Conservation (phyloP, 2,888 invertebrate species). For the Dasypogon diadema region DNA sequence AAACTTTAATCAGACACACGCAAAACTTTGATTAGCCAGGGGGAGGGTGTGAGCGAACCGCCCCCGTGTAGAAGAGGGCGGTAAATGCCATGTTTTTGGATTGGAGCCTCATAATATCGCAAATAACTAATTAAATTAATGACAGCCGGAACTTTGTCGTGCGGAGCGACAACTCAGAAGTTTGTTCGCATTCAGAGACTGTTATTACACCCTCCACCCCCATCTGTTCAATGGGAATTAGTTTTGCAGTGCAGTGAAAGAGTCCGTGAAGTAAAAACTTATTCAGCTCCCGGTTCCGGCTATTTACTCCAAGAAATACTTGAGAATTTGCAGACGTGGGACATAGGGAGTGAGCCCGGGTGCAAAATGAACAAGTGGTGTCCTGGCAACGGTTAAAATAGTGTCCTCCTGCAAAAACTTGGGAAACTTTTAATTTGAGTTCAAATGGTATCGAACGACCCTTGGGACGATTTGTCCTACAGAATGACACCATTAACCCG, state of each 20-base stretch:
- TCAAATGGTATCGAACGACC: slow-evolving; percentile 10
- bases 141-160: slow-evolving; percentile 17
- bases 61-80: too few relatives aligned
- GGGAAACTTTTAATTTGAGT: slow-evolving; percentile 23
- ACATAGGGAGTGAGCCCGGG: not conserved
- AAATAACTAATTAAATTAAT: slow-evolving; percentile 41
- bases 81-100: slow-evolving; percentile 5
- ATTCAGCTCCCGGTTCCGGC: slow-evolving; percentile 1
- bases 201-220: not conserved
- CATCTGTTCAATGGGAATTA: not conserved
- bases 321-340: not conserved
- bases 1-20: slow-evolving; percentile 34
- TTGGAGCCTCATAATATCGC: slow-evolving; percentile 16
- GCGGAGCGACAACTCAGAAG: not conserved
- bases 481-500: not conserved
- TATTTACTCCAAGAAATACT: not conserved
- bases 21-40: slow-evolving; percentile 20
- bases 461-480: not conserved
- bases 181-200: not conserved
- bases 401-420: slow-evolving; percentile 4
- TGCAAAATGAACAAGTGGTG: not conserved
- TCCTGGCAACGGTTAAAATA: slow-evolving; percentile 25
- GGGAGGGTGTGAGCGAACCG: not conserved
- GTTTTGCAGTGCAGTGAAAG: not conserved
- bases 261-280: not conserved